phyloP scores from a whole-genome alignment of 2,888 invertebrate species.

The Lithophane leautieri region DNA sequence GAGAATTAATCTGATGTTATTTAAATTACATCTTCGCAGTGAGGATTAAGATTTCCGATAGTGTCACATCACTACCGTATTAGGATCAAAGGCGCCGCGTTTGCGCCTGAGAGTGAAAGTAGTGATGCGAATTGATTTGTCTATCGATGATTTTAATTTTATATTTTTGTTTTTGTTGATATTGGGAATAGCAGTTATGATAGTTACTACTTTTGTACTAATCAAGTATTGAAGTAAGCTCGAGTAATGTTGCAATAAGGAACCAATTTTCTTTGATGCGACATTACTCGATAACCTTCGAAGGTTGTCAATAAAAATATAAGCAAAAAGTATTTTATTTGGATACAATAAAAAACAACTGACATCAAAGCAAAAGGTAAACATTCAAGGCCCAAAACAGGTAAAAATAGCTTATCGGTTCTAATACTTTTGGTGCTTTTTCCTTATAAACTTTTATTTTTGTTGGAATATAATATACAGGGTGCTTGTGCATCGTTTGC shows the following conservation, averaged over 20 bases:
- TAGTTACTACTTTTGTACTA: background rate
- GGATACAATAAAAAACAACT: background rate
- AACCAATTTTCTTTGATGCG: background rate
- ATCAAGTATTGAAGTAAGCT: background rate
- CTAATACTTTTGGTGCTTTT: background rate
- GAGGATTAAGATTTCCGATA: slow-evolving; percentile 65
- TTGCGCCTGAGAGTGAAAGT: slow-evolving; percentile 32
- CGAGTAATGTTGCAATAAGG: background rate
- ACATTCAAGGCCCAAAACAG: background rate
- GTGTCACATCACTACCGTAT: slow-evolving; percentile 67
- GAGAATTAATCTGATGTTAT: slow-evolving; percentile 56
- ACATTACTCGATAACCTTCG: background rate
- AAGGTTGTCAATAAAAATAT: background rate
- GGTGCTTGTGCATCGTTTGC: too few species aligned
- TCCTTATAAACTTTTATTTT: too few species aligned
- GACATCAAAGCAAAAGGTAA: too few species aligned
- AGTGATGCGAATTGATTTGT: slow-evolving; percentile 40
- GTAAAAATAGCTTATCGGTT: background rate
- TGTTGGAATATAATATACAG: too few species aligned
- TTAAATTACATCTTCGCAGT: slow-evolving; percentile 62
- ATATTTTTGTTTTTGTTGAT: background rate
- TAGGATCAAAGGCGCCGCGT: slow-evolving; percentile 62
- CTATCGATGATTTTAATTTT: background rate
- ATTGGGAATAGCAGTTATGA: background rate
- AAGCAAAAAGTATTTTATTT: too few species aligned